Evolutionary conservation across 2,888 invertebrate species (phyloP).

Genomic region (Cyclophora punctaria): DNA sequence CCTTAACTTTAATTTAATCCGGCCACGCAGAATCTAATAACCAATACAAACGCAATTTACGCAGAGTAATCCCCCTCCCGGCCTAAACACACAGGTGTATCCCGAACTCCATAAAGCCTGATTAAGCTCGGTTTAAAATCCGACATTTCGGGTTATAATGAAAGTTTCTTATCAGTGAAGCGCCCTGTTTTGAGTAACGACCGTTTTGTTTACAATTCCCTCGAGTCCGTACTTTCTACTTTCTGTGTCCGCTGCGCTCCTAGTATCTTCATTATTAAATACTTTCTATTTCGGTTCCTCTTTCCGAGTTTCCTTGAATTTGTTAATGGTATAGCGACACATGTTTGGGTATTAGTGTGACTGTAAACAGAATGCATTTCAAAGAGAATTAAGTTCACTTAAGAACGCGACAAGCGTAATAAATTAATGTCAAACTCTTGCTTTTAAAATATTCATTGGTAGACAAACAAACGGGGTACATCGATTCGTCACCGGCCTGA

Average conservation of each 20-base stretch:
- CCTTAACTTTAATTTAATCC: conserved; percentile 30
- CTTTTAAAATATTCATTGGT: conserved; percentile 23
- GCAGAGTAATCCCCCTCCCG: conserved; percentile 45
- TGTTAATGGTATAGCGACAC: conserved; percentile 1
- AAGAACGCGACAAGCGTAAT: conserved; percentile 10
- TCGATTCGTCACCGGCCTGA: conserved; percentile 60
- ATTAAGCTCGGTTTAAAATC: conserved; percentile 72
- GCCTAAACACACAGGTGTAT: conserved; percentile 68
- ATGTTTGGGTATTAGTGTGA: not conserved
- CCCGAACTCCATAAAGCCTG: conserved; percentile 52
- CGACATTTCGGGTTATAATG: conserved; percentile 65
- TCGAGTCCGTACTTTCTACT: conserved; percentile 21
- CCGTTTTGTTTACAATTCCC: conserved; percentile 40
- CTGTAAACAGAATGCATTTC: not conserved
- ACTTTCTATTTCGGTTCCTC: too few relatives aligned
- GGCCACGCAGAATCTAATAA: conserved; percentile 45
- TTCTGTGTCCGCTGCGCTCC: conserved; percentile 11
- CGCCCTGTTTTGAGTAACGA: conserved; percentile 66
- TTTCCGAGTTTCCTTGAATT: conserved; percentile 6
- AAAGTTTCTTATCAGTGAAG: conserved; percentile 70
- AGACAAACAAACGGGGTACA: conserved; percentile 37
- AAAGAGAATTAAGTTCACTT: not conserved
- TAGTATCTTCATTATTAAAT: conserved; percentile 24
- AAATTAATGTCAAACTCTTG: conserved; percentile 16
- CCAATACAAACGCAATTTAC: conserved; percentile 61